Base-by-base conservation (phyloP, 2,113 vertebrate genomes). In the Dinomys branickii region DNA sequence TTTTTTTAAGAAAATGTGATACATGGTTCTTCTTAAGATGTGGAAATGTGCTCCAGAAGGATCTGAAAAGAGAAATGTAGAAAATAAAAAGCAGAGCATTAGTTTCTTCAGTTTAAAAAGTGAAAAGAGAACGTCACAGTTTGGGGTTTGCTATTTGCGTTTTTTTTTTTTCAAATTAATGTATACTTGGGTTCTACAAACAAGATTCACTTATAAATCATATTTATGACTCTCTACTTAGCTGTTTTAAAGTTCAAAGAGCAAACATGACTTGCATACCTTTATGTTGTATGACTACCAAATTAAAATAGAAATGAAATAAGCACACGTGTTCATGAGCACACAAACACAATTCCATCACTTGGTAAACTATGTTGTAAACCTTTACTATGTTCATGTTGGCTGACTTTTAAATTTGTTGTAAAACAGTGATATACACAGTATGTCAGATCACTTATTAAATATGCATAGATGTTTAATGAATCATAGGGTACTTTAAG, bases 1-100 rank as follows among this genome's bases (percentile, higher is more conserved):
- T 97, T 87, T 89, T 88, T 97, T 87, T 86, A 78, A 77, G 89
- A 96, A 97, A 91, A 88, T 33, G 52, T 69, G 63, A 65, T 93
- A 54, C 86, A 84, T 78, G 24, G 3, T 86, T 85, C 33, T 88
- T 88, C 38, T 75, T 58, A 58, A 93, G 75, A 91, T 81, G 7
- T 85, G 58, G 30, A 78, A 93, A 75, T 30, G 4, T 50, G 24
- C 5, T 91, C 47, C 28, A 82, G 54, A 84, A 89, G 41, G 33
- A 50, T 30, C n/a, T 52, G 50, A 33, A 6, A 59, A 35, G 52
- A 71, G 38, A 65, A 80, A 50, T 44, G 3, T 33, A 61, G 61
- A 3, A 87, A 87, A 89, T 24, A 93, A 83, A 56, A 87, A 59
- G 4, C 9, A 85, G 20, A 44, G 5, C 5, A 84, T 30, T 17